Evolutionary conservation across 2,113 vertebrate species (phyloP), one percentile per base, ranked within the genome.

Genomic region (Boleophthalmus pectinirostris): DNA sequence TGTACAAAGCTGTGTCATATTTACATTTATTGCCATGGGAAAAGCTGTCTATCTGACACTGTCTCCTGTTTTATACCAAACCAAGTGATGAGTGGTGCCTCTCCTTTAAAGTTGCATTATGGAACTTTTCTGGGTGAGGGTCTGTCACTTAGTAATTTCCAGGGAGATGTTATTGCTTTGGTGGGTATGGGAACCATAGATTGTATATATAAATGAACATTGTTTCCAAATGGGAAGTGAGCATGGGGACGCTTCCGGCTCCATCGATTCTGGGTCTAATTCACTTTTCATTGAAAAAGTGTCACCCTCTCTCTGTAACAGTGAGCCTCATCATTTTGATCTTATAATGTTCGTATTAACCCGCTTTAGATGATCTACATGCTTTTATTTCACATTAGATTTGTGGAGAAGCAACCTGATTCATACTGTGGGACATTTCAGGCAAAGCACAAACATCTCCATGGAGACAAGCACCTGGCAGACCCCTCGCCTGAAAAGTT

Each of bases 1-100:
- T 87, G 73, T 85, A 89, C 88, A 88, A 81, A 78, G 78, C 45
- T 14, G 66, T 5, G 51, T 69, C 65, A 12, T 85, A 82, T 88
- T 73, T 87, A 88, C 84, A 89, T 38, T 87, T 90, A 88, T 88
- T 90, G 86, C 85, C 57, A n/a, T 66, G 73, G 71, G 10, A 58
- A 77, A 80, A 60, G 71, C 67, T 87, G 79, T 81, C 76, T 63
- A 20, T 79, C 74, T 74, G 9, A 53, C 84, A 10, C 51, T 54
- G n/a, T n/a, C 60, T 68, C 45, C 13, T 81, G 53, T 69, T 82
- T 83, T 65, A 70, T 46, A 69, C 74, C 70, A 66, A 67, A 23
- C 82, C 69, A 72, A 76, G 69, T 81, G 20, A 12, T 70, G 57
- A 58, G 38, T 54, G 54, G 38, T 66, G 23, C 23, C 24, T 58